Base-by-base conservation (phyloP, 2,888 invertebrate genomes). In the Drosophila niveifrons region DNA sequence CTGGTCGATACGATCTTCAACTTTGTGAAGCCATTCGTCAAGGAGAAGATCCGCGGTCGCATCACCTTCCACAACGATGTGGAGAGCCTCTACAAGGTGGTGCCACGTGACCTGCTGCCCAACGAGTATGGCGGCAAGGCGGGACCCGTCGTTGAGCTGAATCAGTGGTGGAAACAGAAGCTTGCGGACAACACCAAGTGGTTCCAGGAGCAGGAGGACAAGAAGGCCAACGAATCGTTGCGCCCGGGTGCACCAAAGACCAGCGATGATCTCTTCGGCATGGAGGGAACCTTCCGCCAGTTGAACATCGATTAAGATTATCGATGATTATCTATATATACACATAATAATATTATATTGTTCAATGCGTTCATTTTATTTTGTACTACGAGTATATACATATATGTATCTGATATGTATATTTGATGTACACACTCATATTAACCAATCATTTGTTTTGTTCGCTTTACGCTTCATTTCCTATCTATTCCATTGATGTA, bases 211-310 rank as follows among this genome's bases (percentile, higher is more conserved):
- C 96, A 97, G 88, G 97, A 97, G 90, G 93, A 94, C 44, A 92
- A 96, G 31, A 96, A 96, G 90, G 95, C 96, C 11, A 96, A 96
- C 80, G 97, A 97, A 91, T 93, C 95, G 0, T 94, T 96, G 68
- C 94, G 97, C 89, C 96, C 96, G 0, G 97, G 97, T 44, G 96
- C 96, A 90, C 96, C 97, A 71, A 97, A 96, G 90, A 97, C 96
- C 80, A 95, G 96, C 78, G 96, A 97, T 78, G 97, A 97, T 88
- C 94, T 97, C 3, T 97, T 97, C 88, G 97, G 97, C n/a, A 94
- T 97, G 87, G 97, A 97, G 86, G 97, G 97, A 43, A 96, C 97
- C 51, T 97, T 97, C 94, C 95, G 97, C 88, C 96, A 97, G 92
- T 93, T 97, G 65, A 94, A 95, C 84, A 97, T 97, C 88, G 97